Evolutionary conservation across 2,888 invertebrate genomes (phyloP).

Genomic region (Yponomeuta cagnagella): DNA sequence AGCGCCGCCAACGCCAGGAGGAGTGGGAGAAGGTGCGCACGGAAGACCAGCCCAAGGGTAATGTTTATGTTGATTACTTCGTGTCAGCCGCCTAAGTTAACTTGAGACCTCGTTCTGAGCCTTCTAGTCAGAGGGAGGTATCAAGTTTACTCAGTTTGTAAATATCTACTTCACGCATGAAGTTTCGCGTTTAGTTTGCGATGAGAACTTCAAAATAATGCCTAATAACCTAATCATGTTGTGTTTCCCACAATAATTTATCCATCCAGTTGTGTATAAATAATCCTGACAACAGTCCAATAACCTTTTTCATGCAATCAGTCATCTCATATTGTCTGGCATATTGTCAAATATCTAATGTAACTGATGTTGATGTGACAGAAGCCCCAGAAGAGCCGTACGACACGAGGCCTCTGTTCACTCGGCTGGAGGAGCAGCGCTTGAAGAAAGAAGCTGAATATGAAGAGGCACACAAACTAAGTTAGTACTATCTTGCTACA

Average conservation of each 20-base stretch:
- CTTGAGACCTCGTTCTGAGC: too few species aligned
- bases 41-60: conserved; percentile 93
- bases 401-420: conserved; percentile 92
- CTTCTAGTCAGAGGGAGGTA: too few species aligned
- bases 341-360: neutral
- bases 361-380: conserved; percentile 39
- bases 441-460: conserved; percentile 93
- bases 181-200: neutral
- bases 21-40: conserved; percentile 98
- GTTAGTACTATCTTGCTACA: conserved; percentile 72
- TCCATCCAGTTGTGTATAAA: neutral
- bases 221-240: neutral
- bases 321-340: neutral
- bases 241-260: neutral
- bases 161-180: neutral
- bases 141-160: too few species aligned
- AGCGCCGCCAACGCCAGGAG: conserved; percentile 87
- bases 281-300: neutral
- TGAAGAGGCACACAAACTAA: conserved; percentile 96
- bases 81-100: conserved; percentile 8
- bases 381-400: conserved; percentile 91
- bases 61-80: conserved; percentile 21
- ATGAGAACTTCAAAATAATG: neutral
- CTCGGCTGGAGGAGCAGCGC: conserved; percentile 94
- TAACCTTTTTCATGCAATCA: neutral